A percentile compares a stretch with the other conserved stretches of the same genome.
Evolutionary conservation across 2,797 vertebrate genomes (phyloP).

Genomic region (Cichlasoma orientale): DNA sequence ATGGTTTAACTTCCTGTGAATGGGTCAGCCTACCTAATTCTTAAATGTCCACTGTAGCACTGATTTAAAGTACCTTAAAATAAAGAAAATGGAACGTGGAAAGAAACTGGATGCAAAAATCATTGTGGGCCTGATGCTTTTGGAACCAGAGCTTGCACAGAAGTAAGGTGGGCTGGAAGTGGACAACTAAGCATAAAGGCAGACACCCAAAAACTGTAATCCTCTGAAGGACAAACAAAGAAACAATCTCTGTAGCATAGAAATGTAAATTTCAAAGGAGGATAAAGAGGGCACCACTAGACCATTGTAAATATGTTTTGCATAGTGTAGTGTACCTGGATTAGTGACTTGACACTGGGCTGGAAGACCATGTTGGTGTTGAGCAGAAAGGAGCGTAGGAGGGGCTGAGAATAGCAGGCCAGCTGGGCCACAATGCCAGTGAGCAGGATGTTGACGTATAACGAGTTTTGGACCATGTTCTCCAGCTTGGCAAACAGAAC

Average conservation of each 20-base stretch:
- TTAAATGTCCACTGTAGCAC: background rate
- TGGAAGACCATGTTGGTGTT: conserved; percentile 99
- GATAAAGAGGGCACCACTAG: background rate
- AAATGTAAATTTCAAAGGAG: background rate
- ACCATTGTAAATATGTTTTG: background rate
- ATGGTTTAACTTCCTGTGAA: background rate
- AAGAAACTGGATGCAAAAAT: conserved; percentile 6
- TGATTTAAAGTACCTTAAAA: background rate
- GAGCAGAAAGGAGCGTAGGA: conserved; percentile 97
- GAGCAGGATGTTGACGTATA: conserved; percentile 97
- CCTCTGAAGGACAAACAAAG: background rate
- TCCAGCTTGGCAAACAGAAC: conserved; percentile 96
- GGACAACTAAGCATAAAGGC: background rate
- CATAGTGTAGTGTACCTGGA: conserved; percentile 84
- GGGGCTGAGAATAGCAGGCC: conserved; percentile 94
- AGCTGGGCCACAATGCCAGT: conserved; percentile 94
- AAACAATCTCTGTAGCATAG: background rate
- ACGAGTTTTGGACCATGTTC: conserved; percentile 96
- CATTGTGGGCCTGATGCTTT: conserved; percentile 14
- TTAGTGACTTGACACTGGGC: conserved; percentile 96
- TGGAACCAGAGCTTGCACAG: conserved; percentile 31
- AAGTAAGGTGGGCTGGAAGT: conserved; percentile 41
- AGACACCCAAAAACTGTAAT: background rate
- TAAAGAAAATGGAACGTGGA: background rate
- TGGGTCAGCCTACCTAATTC: background rate